Percentiles rank a stretch among this genome's conserved stretches.
Evolutionary conservation across 2,888 invertebrate species (phyloP).

Genomic region (Trichacis sp.): DNA sequence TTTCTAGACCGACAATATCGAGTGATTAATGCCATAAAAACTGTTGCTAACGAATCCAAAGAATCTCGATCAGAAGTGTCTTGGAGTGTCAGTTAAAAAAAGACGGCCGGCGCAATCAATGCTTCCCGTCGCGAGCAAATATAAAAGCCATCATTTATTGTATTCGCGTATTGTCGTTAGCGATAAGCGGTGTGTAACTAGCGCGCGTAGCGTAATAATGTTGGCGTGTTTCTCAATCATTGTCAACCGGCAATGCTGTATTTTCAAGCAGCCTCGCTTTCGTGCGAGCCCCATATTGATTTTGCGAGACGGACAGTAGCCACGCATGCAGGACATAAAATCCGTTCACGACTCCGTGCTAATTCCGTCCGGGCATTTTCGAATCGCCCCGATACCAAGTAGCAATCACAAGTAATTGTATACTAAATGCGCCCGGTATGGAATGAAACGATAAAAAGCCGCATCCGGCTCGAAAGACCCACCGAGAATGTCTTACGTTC

Average conservation of each 20-base stretch:
- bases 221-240: constrained; percentile 44
- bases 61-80: too few species aligned
- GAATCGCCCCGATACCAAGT: not conserved
- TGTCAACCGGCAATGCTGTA: constrained; percentile 37
- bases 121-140: constrained; percentile 17
- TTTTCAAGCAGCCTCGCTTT: constrained; percentile 35
- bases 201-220: constrained; percentile 36
- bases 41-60: too few species aligned
- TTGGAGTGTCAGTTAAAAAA: constrained; percentile 1
- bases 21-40: too few species aligned
- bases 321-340: constrained; percentile 32
- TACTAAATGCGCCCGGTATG: not conserved
- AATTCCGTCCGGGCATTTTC: constrained; percentile 17
- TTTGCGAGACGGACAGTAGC: constrained; percentile 35
- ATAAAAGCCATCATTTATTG: constrained; percentile 33
- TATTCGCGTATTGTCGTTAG: constrained; percentile 36
- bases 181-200: constrained; percentile 41
- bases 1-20: too few species aligned
- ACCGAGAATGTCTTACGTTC: not conserved
- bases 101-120: not conserved
- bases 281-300: constrained; percentile 39
- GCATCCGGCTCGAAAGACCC: not conserved
- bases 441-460: not conserved
- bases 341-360: constrained; percentile 27
- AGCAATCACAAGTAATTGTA: not conserved